A percentile compares a stretch with the other conserved stretches of the same genome.
Evolutionary conservation across 2,113 vertebrate species (phyloP).

Genomic region (Cervus canadensis): DNA sequence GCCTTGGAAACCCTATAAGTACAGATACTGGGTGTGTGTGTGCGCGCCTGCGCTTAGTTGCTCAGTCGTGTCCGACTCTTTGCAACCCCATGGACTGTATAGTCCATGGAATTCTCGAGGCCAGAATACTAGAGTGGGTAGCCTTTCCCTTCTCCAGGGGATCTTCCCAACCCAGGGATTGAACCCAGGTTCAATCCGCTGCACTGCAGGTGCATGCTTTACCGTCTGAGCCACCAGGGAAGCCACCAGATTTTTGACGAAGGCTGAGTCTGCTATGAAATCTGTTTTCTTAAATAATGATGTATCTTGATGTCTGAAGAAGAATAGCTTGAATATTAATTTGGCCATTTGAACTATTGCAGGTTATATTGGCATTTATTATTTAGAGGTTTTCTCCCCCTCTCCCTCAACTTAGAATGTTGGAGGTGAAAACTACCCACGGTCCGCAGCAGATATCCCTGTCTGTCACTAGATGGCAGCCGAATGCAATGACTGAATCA

Average conservation of each 20-base stretch:
- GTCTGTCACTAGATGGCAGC: conserved; percentile 71
- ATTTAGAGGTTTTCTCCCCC: neutral
- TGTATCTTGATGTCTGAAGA: neutral
- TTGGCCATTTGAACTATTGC: neutral
- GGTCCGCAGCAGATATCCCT: fast-evolving
- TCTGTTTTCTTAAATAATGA: neutral
- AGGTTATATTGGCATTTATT: neutral
- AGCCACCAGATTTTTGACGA: neutral
- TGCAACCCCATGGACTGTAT: neutral
- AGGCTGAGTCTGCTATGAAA: neutral
- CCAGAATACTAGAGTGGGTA: neutral
- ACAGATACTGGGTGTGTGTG: neutral
- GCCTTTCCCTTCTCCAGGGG: neutral
- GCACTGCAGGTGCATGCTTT: neutral
- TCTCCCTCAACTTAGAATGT: neutral
- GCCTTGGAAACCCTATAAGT: neutral
- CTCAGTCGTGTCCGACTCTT: neutral
- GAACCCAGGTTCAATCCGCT: neutral
- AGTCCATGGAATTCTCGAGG: neutral
- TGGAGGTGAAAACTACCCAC: fast-evolving
- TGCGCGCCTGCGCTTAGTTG: fast-evolving
- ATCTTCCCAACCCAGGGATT: neutral
- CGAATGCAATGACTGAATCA: neutral
- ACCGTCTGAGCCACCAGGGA: neutral
- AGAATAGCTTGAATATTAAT: neutral